Evolutionary conservation across 2,113 vertebrate species (phyloP), one percentile per base, ranked within the genome.

Genomic region (Sisor rabdophorus): DNA sequence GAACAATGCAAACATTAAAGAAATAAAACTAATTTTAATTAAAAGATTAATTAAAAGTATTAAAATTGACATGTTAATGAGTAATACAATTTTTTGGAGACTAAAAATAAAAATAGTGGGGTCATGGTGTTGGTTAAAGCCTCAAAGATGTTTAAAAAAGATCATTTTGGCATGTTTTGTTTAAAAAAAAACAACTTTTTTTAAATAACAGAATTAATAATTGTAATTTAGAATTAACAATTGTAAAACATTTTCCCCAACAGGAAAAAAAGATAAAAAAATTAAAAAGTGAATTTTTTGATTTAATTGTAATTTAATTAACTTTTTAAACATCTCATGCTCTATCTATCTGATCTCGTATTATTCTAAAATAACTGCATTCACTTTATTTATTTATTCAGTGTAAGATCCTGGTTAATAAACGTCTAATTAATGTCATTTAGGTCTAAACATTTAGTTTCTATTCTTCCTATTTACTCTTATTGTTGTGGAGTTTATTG

Each of bases 401-500:
- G 3, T 2, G 52, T 55, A 71, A 10, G 26, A 16, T 32, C 24
- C 48, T 50, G 15, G 64, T 48, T 69, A 50, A 13, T 68, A 22
- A 50, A 68, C 10, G 44, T 54, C 48, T 71, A 19, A 71, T 36
- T 71, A 50, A 11, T 71, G 16, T 30, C 47, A 52, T 19, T 16
- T 28, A 11, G n/a, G 28, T 71, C 30, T 15, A 12, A 71, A 71
- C 52, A 2, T 22, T 10, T 47, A 16, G 9, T 71, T 36, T 19
- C 9, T 40, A 52, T 69, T 52, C 15, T 28, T 47, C 47, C 47
- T 30, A 20, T 71, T 71, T 36, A 15, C 68, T 5, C 19, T 36
- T 71, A 55, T 55, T 40, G 52, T 40, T 71, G 52, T 22, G 15
- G 20, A 16, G 22, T 71, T 36, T 71, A 55, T 55, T 71, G 52